Evolutionary conservation across 1,140 invertebrate species (phyloP).

Genomic region (Leptonema lineaticorne): DNA sequence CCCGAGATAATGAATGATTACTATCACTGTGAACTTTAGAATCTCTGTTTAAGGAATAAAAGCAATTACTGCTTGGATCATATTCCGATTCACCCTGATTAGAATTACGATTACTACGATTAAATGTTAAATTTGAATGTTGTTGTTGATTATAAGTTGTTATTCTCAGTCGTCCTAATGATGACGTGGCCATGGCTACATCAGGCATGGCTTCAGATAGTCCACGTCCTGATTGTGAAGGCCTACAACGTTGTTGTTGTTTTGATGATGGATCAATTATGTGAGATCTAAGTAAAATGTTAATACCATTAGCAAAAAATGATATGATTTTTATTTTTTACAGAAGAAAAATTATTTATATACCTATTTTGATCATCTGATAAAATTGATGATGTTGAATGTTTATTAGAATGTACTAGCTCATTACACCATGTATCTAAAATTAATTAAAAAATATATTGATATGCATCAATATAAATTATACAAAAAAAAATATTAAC

Average conservation of each 20-base stretch:
- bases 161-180: conserved; percentile 65
- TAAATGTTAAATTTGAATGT: conserved; percentile 13
- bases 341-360: background rate
- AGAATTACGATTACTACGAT: conserved; percentile 17
- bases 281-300: conserved; percentile 21
- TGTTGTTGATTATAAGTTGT: conserved; percentile 20
- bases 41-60: conserved; percentile 20
- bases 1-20: conserved; percentile 23
- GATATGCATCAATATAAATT: background rate
- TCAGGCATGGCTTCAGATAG: conserved; percentile 84
- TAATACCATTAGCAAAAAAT: background rate
- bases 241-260: conserved; percentile 53
- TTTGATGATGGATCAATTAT: conserved; percentile 44
- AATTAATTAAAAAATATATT: conserved; percentile 6
- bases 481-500: background rate
- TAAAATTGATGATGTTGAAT: conserved; percentile 63
- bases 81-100: background rate
- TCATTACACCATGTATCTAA: conserved; percentile 34
- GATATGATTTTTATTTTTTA: background rate
- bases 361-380: conserved; percentile 59
- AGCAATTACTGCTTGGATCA: conserved; percentile 14
- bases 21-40: conserved; percentile 10
- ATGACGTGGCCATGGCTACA: conserved; percentile 83
- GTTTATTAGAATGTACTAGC: conserved; percentile 43
- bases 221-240: conserved; percentile 28